These are phyloP conservation scores for Apistogramma diplotaenia DNA, from an alignment of 2,113 vertebrate species.

Conservation along the genomic window DNA sequence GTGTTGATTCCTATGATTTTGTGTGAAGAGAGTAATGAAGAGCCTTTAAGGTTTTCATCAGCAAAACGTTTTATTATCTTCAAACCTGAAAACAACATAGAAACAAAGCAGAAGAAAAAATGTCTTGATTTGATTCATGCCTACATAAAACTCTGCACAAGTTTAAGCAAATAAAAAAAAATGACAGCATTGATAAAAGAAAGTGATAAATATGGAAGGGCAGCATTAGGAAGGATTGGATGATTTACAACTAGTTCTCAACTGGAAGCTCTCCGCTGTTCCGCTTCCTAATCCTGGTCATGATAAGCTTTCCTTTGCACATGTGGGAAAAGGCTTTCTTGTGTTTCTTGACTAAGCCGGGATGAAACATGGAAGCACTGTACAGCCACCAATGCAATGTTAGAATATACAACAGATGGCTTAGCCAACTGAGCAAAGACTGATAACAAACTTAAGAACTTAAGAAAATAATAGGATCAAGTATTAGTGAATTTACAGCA, in stretches of 20 bases:
- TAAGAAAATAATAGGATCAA: conserved; percentile 47
- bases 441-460: conserved; percentile 37
- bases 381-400: neutral
- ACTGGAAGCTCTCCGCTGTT: neutral
- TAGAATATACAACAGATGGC: neutral
- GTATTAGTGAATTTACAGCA: neutral
- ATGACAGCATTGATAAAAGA: neutral
- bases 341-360: neutral
- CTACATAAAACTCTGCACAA: neutral
- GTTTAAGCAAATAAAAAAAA: too few species aligned
- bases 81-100: neutral
- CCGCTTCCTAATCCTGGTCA: neutral
- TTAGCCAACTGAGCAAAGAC: conserved; percentile 6
- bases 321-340: neutral
- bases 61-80: neutral
- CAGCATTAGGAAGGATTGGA: neutral
- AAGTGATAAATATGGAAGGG: neutral
- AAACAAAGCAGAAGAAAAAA: neutral
- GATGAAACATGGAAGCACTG: neutral
- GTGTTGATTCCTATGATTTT: neutral
- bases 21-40: neutral
- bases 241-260: neutral
- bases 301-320: neutral
- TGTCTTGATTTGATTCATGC: neutral
- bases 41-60: neutral